Conservation (phyloP, 2,113 vertebrate genomes). For the Tragelaphus buxtoni region DNA sequence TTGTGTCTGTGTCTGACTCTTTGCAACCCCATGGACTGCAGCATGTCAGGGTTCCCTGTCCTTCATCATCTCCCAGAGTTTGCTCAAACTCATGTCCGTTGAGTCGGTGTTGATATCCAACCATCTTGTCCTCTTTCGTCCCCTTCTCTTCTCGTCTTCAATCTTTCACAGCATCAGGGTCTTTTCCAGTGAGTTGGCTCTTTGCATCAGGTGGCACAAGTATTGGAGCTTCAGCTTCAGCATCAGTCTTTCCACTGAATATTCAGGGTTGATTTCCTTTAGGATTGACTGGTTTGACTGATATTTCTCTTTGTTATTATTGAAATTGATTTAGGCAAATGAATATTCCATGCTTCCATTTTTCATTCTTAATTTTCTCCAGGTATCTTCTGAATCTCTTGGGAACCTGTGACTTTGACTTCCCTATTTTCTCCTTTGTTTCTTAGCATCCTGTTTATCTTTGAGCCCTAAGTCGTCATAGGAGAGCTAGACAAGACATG, state of each 20-base stretch:
- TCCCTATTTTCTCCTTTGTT: not conserved
- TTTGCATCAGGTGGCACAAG: not conserved
- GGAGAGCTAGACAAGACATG: not conserved
- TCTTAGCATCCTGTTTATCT: not conserved
- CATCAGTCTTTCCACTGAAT: not conserved
- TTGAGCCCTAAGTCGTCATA: not conserved
- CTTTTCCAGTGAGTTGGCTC: not conserved
- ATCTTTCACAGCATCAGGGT: not conserved
- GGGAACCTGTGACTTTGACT: not conserved
- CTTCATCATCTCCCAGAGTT: not conserved
- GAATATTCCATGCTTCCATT: not conserved
- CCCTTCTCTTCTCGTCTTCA: not conserved
- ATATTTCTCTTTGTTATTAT: not conserved
- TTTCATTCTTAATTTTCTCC: slow-evolving; percentile 10
- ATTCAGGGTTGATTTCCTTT: not conserved
- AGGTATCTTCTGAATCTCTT: not conserved
- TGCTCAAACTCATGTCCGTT: not conserved
- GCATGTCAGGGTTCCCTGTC: not conserved
- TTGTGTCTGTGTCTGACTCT: not conserved
- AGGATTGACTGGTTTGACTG: not conserved
- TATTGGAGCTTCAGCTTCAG: not conserved
- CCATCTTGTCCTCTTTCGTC: not conserved
- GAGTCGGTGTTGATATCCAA: not conserved
- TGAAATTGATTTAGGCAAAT: not conserved
- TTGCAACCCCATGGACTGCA: not conserved